phyloP scores from a whole-genome alignment of 2,888 invertebrate species.

The Dimorphilus gyrociliatus region DNA sequence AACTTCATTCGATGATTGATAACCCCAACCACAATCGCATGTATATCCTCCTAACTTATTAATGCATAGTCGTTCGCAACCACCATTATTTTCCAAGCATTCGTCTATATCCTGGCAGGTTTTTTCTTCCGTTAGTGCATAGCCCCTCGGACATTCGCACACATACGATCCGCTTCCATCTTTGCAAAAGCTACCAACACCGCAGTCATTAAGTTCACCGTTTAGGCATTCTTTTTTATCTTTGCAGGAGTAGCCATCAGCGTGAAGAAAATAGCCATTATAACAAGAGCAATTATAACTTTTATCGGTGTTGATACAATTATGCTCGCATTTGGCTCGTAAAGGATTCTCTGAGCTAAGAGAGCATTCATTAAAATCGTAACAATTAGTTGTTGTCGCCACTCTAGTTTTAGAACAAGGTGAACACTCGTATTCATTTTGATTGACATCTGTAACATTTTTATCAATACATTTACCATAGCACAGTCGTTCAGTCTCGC shows the following conservation, averaged over 20 bases:
- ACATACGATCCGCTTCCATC: no score
- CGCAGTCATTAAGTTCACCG: no score
- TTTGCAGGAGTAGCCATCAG: not conserved
- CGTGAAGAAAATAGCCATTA: not conserved
- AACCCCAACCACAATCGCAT: no score
- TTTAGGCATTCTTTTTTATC: not conserved
- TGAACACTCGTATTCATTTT: not conserved
- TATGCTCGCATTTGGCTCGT: not conserved
- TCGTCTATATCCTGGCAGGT: no score
- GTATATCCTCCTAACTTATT: no score
- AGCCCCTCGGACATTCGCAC: no score
- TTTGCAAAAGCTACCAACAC: no score
- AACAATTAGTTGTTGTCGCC: not conserved
- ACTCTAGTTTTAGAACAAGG: not conserved
- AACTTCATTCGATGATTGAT: no score
- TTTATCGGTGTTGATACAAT: not conserved
- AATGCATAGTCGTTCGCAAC: no score
- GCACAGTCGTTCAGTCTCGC: not conserved
- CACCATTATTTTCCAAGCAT: no score
- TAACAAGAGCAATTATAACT: conserved; percentile 1
- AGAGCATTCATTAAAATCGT: conserved; percentile 1
- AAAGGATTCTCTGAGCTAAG: not conserved
- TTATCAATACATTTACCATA: not conserved
- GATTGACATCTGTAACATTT: not conserved
- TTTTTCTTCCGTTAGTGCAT: no score